Evolutionary conservation across 2,797 vertebrate genomes (phyloP).

Genomic region (Agapornis canus): DNA sequence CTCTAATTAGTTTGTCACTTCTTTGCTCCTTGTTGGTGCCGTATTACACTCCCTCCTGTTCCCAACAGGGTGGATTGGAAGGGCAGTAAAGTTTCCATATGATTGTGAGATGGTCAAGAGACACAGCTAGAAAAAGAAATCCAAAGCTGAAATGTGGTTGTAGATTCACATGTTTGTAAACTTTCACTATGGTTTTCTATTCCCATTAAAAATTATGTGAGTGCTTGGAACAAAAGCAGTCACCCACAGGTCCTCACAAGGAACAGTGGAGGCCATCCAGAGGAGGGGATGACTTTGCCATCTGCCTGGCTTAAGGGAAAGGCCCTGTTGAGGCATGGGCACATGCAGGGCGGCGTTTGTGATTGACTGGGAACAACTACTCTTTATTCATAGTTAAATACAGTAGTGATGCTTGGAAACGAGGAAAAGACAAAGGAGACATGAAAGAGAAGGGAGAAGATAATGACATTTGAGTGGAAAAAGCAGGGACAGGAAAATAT

Average conservation of each 20-base stretch:
- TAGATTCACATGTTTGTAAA: neutral
- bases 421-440: neutral
- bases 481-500: neutral
- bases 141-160: neutral
- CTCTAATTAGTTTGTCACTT: neutral
- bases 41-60: fast-evolving
- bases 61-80: neutral
- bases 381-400: neutral
- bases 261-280: neutral
- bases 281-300: neutral
- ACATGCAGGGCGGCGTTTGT: neutral
- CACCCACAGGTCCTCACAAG: neutral
- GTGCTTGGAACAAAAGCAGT: neutral
- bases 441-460: neutral
- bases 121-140: neutral
- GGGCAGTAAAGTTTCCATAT: neutral
- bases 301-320: neutral
- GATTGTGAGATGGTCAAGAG: neutral
- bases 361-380: neutral
- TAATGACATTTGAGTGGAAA: neutral
- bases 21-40: neutral
- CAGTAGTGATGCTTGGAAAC: neutral
- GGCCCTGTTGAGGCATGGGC: neutral
- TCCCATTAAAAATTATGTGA: neutral
- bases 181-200: neutral